Evolutionary conservation across 2,888 invertebrate genomes (phyloP).

Genomic region (Alloscopus bannaensis): DNA sequence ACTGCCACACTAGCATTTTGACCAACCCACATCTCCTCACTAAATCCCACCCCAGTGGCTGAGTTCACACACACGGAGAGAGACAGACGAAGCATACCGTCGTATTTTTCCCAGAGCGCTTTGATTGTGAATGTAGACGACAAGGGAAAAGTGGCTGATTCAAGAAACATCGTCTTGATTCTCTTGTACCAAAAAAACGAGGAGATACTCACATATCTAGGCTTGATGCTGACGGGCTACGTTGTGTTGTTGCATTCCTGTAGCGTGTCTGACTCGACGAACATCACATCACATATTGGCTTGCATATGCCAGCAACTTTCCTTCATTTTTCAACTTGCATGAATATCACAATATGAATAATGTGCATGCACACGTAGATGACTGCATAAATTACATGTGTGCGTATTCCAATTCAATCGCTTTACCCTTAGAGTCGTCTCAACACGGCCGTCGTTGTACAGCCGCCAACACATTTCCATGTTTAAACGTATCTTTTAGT

Average conservation of each 20-base stretch:
- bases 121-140: background rate
- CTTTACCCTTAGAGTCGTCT: background rate
- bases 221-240: conserved; percentile 27
- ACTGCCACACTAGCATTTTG: conserved; percentile 61
- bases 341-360: conserved; percentile 2
- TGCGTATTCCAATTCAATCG: conserved; percentile 7
- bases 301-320: conserved; percentile 37
- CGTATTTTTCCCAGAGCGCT: conserved; percentile 52
- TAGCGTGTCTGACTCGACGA: conserved; percentile 51
- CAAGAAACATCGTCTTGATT: conserved; percentile 1
- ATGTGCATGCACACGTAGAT: conserved; percentile 10
- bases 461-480: conserved; percentile 46
- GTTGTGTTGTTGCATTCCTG: conserved; percentile 50
- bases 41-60: conserved; percentile 70
- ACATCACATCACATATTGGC: conserved; percentile 37
- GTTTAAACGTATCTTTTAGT: conserved; percentile 24
- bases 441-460: background rate
- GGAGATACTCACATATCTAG: conserved; percentile 2
- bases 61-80: conserved; percentile 55
- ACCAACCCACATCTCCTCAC: conserved; percentile 69
- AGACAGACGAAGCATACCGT: conserved; percentile 41
- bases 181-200: background rate
- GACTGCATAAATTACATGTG: conserved; percentile 8
- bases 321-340: conserved; percentile 18
- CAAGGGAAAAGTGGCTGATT: background rate